Base-by-base conservation (phyloP, 2,797 vertebrate genomes). In the Premnoplex brunnescens region DNA sequence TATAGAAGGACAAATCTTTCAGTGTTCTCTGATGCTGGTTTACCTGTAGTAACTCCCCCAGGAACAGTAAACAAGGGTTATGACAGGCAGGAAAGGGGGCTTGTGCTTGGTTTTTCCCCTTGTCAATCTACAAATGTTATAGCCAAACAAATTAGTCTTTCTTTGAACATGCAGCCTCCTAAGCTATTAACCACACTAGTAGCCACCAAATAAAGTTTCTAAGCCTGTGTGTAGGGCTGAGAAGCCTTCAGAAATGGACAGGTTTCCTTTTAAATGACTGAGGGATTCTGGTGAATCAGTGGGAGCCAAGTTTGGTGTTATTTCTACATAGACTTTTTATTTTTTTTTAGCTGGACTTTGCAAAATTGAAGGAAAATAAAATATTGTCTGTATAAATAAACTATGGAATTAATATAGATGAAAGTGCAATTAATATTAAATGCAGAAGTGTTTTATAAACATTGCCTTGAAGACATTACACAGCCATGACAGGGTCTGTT, bases 41-140 rank as follows among this genome's bases (percentile, higher is more conserved):
- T 77, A 37, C 18, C 15, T 66, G 30, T 16, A 58, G 5, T 32
- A 63, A 37, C n/a, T 89, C 39, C 18, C 43, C 5, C 8, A 37
- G 56, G 41, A 68, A 34, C 39, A 62, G 24, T 28, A 48, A 79
- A 30, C 8, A 34, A 51, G 4, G 37, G 52, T 60, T 69, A 14
- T 37, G 46, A 63, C n/a, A 52, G 8, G 6, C 6, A 19, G 10
- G 14, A 20, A 13, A 15, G 8, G 21, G 43, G 23, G 2, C 27
- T 66, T 75, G 27, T 90, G 37, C 49, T n/a, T 5, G 4, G 32
- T 73, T 51, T 41, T 64, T 48, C 5, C 30, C 6, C 3, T 44
- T 69, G 36, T 44, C 46, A 51, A 22, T 43, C 24, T 48, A 10
- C 2, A 52, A 28, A 17, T 0, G 0, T 81, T 69, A 20, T 2